phyloP scores from a whole-genome alignment of 2,113 vertebrate species.

The Cheirogaleus medius region DNA sequence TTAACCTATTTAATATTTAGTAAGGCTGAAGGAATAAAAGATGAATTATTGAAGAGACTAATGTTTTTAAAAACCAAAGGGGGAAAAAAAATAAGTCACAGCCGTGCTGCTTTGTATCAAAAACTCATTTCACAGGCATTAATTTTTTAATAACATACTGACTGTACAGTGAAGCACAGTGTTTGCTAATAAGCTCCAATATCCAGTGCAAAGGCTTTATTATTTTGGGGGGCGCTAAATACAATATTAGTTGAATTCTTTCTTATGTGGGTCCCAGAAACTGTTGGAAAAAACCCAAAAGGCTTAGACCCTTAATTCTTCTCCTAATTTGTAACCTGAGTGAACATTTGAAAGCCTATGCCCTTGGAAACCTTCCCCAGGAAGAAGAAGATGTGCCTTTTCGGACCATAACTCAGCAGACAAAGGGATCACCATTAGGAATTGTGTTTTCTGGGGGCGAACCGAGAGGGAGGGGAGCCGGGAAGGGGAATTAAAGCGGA shows the following conservation, averaged over 20 bases:
- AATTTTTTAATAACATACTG: slow-evolving; percentile 59
- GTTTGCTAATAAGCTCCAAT: slow-evolving; percentile 21
- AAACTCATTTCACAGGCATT: slow-evolving; percentile 65
- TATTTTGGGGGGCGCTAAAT: neutral
- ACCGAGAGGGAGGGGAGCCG: neutral
- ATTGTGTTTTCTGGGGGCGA: neutral
- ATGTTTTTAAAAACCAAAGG: slow-evolving; percentile 47
- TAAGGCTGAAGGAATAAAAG: slow-evolving; percentile 55
- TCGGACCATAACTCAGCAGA: neutral
- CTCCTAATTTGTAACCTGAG: neutral
- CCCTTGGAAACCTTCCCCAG: neutral
- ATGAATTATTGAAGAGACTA: slow-evolving; percentile 72
- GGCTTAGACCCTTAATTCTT: neutral
- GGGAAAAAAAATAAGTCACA: neutral
- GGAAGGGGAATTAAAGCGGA: neutral
- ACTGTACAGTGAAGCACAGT: neutral
- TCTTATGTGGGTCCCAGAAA: neutral
- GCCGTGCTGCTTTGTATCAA: slow-evolving; percentile 45
- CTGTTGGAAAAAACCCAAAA: neutral
- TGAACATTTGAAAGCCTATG: neutral
- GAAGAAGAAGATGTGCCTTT: neutral
- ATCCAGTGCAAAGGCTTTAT: neutral
- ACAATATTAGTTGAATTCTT: neutral
- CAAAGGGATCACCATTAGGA: neutral
- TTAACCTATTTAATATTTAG: slow-evolving; percentile 77